Evolutionary conservation across 1,140 invertebrate species (phyloP).

Genomic region (Subanguina moxae): DNA sequence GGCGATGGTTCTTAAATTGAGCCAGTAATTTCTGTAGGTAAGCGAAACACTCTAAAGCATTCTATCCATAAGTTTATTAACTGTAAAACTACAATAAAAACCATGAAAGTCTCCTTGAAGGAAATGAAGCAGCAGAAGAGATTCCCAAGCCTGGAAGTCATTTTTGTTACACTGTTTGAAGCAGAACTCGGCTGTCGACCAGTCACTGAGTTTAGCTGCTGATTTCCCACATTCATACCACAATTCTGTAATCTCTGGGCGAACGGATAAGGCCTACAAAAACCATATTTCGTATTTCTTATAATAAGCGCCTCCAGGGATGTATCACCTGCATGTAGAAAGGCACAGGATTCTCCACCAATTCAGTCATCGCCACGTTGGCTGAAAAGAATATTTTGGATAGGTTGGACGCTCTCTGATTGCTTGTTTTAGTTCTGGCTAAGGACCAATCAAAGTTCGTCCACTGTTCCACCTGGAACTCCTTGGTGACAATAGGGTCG

Average conservation of each 20-base stretch:
- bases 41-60: conserved; percentile 15
- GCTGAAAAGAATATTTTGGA: conserved; percentile 29
- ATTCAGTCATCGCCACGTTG: conserved; percentile 23
- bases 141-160: conserved; percentile 31
- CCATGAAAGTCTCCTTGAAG: conserved; percentile 17
- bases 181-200: conserved; percentile 30
- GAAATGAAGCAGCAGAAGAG: conserved; percentile 25
- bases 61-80: not conserved
- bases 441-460: conserved; percentile 9
- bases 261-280: conserved; percentile 28
- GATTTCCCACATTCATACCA: conserved; percentile 30
- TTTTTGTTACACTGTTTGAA: conserved; percentile 25
- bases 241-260: conserved; percentile 23
- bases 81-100: not conserved
- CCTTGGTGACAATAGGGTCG: not conserved
- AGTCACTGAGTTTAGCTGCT: conserved; percentile 17
- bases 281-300: too few relatives aligned
- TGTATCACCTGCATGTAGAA: conserved; percentile 33
- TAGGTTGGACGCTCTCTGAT: conserved; percentile 20
- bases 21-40: conserved; percentile 10
- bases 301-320: too few relatives aligned
- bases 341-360: conserved; percentile 21
- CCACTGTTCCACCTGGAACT: conserved; percentile 4
- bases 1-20: conserved; percentile 15
- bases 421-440: conserved; percentile 4